Evolutionary conservation across 2,888 invertebrate species (phyloP).

Genomic region (Pyrocoelia pectoralis): DNA sequence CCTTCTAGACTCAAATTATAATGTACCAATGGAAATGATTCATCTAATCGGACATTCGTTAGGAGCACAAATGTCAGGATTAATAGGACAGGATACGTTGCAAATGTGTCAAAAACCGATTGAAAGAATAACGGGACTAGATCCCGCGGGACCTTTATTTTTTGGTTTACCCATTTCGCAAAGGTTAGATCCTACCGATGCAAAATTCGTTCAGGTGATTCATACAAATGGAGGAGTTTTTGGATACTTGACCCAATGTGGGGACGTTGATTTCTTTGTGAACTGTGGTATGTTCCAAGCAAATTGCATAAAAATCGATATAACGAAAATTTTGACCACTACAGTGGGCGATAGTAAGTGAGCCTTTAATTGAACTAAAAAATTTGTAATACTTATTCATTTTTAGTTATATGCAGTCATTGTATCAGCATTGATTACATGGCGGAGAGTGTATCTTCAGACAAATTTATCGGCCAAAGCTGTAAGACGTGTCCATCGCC

Average conservation of each 20-base stretch:
- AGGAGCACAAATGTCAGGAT: constrained; percentile 16
- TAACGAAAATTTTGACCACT: neutral
- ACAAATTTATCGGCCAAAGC: neutral
- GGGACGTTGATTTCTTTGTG: constrained; percentile 5
- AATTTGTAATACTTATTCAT: too few relatives aligned
- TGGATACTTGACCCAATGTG: neutral
- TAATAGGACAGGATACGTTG: constrained; percentile 3
- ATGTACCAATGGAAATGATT: neutral
- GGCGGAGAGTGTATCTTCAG: neutral
- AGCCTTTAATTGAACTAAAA: too few relatives aligned
- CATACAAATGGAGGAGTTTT: constrained; percentile 11
- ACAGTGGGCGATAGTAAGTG: neutral
- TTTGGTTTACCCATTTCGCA: neutral
- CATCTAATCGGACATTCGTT: constrained; percentile 19
- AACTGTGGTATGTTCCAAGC: constrained; percentile 1
- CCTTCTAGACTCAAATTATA: neutral
- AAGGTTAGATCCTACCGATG: neutral
- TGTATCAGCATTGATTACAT: neutral
- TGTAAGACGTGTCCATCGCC: too few relatives aligned
- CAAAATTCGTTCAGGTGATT: constrained; percentile 7
- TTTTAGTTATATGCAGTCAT: constrained; percentile 6
- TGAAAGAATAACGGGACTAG: constrained; percentile 16
- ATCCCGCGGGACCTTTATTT: constrained; percentile 8
- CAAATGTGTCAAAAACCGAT: neutral
- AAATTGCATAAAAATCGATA: neutral